A percentile compares a stretch with the other conserved stretches of the same genome.
phyloP scores from a whole-genome alignment of 2,888 invertebrate species.

The Myopa testacea region DNA sequence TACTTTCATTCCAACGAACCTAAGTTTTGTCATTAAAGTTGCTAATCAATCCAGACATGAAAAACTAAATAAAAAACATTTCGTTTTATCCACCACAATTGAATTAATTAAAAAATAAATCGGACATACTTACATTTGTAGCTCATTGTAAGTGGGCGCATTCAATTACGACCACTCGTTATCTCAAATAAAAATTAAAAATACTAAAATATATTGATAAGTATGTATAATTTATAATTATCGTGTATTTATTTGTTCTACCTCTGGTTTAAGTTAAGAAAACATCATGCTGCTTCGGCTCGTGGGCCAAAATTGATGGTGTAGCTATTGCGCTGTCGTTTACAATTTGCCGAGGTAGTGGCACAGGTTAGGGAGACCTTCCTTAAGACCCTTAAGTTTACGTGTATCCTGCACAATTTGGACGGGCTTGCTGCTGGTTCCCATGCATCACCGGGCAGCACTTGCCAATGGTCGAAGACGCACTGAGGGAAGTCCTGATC shows the following conservation, averaged over 20 bases:
- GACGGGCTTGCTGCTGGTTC: constrained; percentile 83
- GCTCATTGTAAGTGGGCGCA: constrained; percentile 16
- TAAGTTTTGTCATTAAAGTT: no score
- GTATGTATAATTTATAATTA: constrained; percentile 40
- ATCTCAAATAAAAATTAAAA: constrained; percentile 39
- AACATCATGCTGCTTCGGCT: constrained; percentile 22
- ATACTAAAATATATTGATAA: constrained; percentile 35
- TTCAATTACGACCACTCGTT: not conserved
- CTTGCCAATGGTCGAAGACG: constrained; percentile 99
- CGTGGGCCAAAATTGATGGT: not conserved
- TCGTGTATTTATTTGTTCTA: constrained; percentile 43
- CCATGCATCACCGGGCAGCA: constrained; percentile 94
- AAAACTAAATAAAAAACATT: constrained; percentile 20
- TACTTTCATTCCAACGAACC: no score
- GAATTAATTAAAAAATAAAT: constrained; percentile 43
- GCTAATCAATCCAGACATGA: not conserved
- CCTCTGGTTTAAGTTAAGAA: constrained; percentile 30
- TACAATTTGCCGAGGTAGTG: constrained; percentile 99
- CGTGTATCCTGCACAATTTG: constrained; percentile 91
- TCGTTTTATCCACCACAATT: constrained; percentile 35
- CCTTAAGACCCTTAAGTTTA: constrained; percentile 99
- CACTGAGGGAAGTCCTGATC: constrained; percentile 99
- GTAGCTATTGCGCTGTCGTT: constrained; percentile 60
- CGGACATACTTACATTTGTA: constrained; percentile 8
- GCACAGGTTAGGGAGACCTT: constrained; percentile 93